Evolutionary conservation across 2,113 vertebrate genomes (phyloP).

Genomic region (Holacanthus passer): DNA sequence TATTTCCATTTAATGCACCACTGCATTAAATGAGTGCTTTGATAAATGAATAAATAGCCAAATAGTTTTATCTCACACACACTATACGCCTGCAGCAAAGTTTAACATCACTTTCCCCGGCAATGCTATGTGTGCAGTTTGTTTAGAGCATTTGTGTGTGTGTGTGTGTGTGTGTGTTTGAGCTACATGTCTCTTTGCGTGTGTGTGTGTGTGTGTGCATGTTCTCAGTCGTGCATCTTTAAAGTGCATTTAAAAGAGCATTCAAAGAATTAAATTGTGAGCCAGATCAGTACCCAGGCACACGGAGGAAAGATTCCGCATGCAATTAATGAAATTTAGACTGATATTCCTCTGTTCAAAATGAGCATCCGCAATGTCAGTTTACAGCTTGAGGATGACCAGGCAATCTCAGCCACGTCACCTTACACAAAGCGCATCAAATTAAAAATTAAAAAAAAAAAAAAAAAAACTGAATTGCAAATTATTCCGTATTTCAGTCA

Average conservation of each 20-base stretch:
- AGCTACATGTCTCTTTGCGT: background rate
- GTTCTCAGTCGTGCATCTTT: slow-evolving; percentile 1
- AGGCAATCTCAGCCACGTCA: slow-evolving; percentile 10
- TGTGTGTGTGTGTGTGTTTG: slow-evolving; percentile 13
- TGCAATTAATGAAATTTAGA: slow-evolving; percentile 25
- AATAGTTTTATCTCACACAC: slow-evolving; percentile 24
- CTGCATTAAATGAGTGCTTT: slow-evolving; percentile 27
- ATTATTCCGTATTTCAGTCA: slow-evolving; percentile 53
- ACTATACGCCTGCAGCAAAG: slow-evolving; percentile 15
- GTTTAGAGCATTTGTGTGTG: background rate
- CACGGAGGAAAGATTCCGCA: slow-evolving; percentile 16
- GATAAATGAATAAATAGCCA: slow-evolving; percentile 25
- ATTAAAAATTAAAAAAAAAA: slow-evolving; percentile 9
- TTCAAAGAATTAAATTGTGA: slow-evolving; percentile 27
- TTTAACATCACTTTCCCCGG: slow-evolving; percentile 33
- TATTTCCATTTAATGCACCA: slow-evolving; percentile 7
- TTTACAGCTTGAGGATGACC: slow-evolving; percentile 33
- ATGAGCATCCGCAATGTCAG: slow-evolving; percentile 18
- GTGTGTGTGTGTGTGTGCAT: slow-evolving; percentile 1
- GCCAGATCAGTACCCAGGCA: slow-evolving; percentile 7
- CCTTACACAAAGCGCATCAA: slow-evolving; percentile 17
- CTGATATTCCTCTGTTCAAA: slow-evolving; percentile 17
- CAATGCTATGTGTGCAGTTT: slow-evolving; percentile 3
- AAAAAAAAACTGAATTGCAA: slow-evolving; percentile 52
- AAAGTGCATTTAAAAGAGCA: slow-evolving; percentile 37